Evolutionary conservation across 2,113 vertebrate species (phyloP).

Genomic region (Cyrtonyx montezumae): DNA sequence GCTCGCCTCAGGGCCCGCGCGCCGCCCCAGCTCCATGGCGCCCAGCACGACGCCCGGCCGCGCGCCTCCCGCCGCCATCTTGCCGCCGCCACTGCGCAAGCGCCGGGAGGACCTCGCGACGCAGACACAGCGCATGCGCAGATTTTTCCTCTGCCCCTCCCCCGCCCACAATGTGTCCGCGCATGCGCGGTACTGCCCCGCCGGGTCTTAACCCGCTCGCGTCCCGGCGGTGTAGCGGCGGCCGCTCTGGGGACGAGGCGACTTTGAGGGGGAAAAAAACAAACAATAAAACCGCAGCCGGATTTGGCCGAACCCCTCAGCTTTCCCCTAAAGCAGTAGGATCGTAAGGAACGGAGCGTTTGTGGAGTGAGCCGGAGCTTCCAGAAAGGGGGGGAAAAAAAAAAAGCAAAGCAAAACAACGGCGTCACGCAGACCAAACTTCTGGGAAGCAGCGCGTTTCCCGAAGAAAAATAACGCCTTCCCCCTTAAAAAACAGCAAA

Average conservation of each 20-base stretch:
- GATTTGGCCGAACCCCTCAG: no score
- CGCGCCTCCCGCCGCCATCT: neutral
- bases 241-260: neutral
- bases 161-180: no score
- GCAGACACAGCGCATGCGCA: neutral
- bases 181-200: no score
- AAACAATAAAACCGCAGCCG: neutral
- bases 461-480: neutral
- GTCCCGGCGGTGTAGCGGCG: neutral
- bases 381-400: neutral
- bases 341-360: neutral
- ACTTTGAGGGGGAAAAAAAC: no score
- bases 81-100: neutral
- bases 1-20: slow-evolving; percentile 79
- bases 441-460: neutral
- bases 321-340: neutral
- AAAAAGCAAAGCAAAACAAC: neutral
- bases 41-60: slow-evolving; percentile 79
- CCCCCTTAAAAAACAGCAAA: no score
- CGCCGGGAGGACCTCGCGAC: no score
- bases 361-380: neutral
- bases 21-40: slow-evolving; percentile 89
- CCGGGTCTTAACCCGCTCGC: no score
- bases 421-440: neutral
- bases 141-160: no score